These are phyloP conservation scores for Cheilosia variabilis DNA, from an alignment of 2,888 invertebrate genomes.

Conservation along the genomic window DNA sequence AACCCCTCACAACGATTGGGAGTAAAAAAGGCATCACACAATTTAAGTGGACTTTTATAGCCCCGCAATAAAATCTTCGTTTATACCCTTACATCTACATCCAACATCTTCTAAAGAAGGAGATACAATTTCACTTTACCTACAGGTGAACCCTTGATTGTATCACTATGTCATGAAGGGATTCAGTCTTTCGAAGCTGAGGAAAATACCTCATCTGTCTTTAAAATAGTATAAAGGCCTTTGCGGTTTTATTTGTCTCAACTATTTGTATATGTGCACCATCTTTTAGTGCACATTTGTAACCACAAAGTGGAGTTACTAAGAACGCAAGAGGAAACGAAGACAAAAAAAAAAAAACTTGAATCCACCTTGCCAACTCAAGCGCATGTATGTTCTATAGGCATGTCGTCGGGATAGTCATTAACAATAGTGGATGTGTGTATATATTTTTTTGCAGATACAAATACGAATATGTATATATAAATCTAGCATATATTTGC, in stretches of 20 bases:
- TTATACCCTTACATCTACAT: slow-evolving; percentile 15
- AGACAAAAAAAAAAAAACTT: slow-evolving; percentile 17
- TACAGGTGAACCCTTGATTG: slow-evolving; percentile 30
- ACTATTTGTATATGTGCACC: slow-evolving; percentile 31
- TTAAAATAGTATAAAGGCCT: slow-evolving; percentile 50
- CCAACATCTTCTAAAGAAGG: slow-evolving; percentile 1
- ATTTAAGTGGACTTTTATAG: slow-evolving; percentile 51
- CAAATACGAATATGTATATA: slow-evolving; percentile 2
- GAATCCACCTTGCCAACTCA: slow-evolving; percentile 44
- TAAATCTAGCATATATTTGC: slow-evolving; percentile 56
- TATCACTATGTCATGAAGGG: slow-evolving; percentile 56
- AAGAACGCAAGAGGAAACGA: neutral
- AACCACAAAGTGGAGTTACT: slow-evolving; percentile 62
- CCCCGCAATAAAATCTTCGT: slow-evolving; percentile 56
- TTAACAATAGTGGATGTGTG: slow-evolving; percentile 57
- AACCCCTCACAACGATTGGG: neutral
- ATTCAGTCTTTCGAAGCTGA: slow-evolving; percentile 31
- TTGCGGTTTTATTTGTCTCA: slow-evolving; percentile 71
- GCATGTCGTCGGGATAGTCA: slow-evolving; percentile 47
- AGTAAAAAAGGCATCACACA: slow-evolving; percentile 18
- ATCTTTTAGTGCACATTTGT: slow-evolving; percentile 60
- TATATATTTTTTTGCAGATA: slow-evolving; percentile 4
- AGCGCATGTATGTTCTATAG: slow-evolving; percentile 1
- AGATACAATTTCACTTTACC: slow-evolving; percentile 64
- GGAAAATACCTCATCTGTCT: slow-evolving; percentile 55